These are phyloP conservation scores for Rhopilema esculentum DNA, from an alignment of 30 jellyfish, hydroid and myxozoan genomes.

Conservation along the genomic window DNA sequence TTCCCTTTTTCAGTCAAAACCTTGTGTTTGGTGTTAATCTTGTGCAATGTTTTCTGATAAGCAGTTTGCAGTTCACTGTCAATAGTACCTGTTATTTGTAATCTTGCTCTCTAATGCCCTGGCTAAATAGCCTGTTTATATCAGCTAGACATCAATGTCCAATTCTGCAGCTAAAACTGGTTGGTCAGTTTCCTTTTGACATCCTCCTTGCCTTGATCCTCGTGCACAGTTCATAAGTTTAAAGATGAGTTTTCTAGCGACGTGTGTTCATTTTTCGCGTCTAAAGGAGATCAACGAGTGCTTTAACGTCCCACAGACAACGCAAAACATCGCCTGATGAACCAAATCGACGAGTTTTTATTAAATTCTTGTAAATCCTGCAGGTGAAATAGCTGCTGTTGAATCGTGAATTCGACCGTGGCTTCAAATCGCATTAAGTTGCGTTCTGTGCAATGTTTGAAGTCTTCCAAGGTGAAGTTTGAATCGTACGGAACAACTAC, in stretches of 20 bases:
- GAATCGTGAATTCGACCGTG: not conserved
- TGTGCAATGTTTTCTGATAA: not conserved
- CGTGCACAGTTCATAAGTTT: not conserved
- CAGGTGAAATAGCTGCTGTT: conserved; percentile 35
- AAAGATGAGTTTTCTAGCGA: not conserved
- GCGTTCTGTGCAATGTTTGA: conserved; percentile 1
- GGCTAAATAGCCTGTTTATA: not conserved
- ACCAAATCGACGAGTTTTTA: not conserved
- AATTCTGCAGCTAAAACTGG: not conserved
- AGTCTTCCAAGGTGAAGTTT: not conserved
- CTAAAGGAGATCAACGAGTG: not conserved
- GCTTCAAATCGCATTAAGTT: conserved; percentile 43
- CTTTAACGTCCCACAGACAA: conserved; percentile 17
- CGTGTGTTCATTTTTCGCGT: conserved; percentile 6
- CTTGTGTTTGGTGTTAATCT: no score
- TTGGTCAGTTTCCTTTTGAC: not conserved
- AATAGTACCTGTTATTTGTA: not conserved
- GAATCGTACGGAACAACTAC: not conserved
- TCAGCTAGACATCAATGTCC: not conserved
- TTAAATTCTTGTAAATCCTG: conserved; percentile 9
- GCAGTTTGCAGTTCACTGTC: not conserved
- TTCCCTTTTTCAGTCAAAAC: no score
- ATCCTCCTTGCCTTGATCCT: not conserved
- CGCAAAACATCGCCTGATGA: not conserved
- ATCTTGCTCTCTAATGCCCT: not conserved